Conservation (phyloP, 1,140 invertebrate genomes). For the Leptoteleia sp. region DNA sequence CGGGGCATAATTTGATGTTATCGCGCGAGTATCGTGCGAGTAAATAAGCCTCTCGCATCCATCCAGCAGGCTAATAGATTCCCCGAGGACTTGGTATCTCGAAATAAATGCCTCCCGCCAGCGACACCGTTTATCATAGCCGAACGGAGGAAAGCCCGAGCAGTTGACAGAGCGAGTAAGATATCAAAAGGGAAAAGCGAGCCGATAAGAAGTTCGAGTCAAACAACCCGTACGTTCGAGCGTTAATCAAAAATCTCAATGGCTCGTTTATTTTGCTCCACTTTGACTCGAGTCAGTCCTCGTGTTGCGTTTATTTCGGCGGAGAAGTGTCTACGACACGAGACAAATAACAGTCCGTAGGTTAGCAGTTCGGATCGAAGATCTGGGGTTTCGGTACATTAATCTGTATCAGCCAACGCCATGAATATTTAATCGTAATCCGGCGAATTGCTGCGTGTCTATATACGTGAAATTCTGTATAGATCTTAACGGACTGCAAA, state of each 20-base stretch:
- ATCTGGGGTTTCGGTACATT: constrained; percentile 68
- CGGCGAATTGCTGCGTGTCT: constrained; percentile 70
- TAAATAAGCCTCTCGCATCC: constrained; percentile 70
- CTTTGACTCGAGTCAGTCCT: constrained; percentile 36
- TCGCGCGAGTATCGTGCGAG: constrained; percentile 46
- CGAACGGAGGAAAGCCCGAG: constrained; percentile 49
- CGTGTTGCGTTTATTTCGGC: constrained; percentile 34
- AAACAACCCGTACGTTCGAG: constrained; percentile 43
- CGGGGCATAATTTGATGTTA: constrained; percentile 65
- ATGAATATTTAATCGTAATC: constrained; percentile 78
- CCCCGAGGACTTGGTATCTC: constrained; percentile 61
- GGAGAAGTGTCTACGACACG: constrained; percentile 56
- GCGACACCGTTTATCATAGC: constrained; percentile 73
- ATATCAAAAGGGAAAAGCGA: constrained; percentile 52
- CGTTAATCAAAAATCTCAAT: constrained; percentile 58
- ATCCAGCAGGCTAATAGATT: constrained; percentile 69
- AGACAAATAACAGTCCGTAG: constrained; percentile 69
- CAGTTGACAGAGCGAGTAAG: constrained; percentile 55
- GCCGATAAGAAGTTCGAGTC: constrained; percentile 40
- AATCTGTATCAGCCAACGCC: constrained; percentile 74
- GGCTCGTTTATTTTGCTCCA: constrained; percentile 30
- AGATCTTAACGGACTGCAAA: constrained; percentile 46
- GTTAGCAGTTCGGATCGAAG: constrained; percentile 49
- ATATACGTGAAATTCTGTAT: constrained; percentile 37
- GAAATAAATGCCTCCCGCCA: constrained; percentile 67